Percentiles rank a stretch among this genome's conserved stretches.
phyloP scores from a whole-genome alignment of 2,113 vertebrate genomes.

The Turdus rufiventris region DNA sequence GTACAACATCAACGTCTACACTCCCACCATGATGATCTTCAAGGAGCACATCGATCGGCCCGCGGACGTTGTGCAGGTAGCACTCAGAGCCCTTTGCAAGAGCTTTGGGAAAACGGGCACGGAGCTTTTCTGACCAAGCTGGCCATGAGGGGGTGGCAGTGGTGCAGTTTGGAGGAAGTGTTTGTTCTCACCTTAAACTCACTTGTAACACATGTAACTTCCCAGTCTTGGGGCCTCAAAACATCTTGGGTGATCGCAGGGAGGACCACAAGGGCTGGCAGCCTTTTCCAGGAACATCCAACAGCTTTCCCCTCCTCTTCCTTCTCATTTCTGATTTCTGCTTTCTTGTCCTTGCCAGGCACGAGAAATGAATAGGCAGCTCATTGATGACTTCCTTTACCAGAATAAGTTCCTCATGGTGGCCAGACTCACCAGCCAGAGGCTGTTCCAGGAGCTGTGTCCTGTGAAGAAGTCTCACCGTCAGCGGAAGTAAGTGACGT shows the following conservation, averaged over 20 bases:
- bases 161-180: background rate
- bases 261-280: background rate
- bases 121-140: accelerated
- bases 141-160: accelerated
- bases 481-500: constrained; percentile 84
- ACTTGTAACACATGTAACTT: background rate
- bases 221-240: background rate
- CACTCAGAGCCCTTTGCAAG: background rate
- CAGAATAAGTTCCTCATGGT: constrained; percentile 92
- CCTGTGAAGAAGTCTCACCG: constrained; percentile 92
- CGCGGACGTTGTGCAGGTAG: constrained; percentile 88
- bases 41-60: constrained; percentile 87
- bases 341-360: constrained; percentile 71
- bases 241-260: accelerated
- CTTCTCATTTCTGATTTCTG: background rate
- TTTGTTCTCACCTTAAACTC: background rate
- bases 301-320: background rate
- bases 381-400: constrained; percentile 90
- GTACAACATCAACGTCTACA: constrained; percentile 87
- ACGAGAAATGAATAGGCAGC: constrained; percentile 90
- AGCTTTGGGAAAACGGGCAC: accelerated
- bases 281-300: background rate
- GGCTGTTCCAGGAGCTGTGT: constrained; percentile 92
- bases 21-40: constrained; percentile 89
- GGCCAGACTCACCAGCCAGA: constrained; percentile 89